phyloP scores from a whole-genome alignment of 2,113 vertebrate species.

The Otus sunia region DNA sequence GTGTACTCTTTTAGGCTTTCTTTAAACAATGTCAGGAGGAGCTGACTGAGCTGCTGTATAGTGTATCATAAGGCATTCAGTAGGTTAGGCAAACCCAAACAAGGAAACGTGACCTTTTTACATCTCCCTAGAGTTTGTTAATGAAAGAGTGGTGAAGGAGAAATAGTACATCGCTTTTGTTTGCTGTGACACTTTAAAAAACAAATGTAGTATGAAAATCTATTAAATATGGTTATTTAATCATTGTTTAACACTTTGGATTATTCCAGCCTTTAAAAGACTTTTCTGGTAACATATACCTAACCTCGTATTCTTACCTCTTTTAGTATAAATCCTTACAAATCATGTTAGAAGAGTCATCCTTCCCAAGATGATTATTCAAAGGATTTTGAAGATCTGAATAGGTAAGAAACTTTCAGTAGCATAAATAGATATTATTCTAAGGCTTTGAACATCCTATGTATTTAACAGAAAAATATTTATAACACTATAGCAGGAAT shows the following conservation, averaged over 20 bases:
- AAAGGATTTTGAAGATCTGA: slow-evolving; percentile 48
- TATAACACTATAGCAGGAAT: neutral
- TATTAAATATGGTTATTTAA: neutral
- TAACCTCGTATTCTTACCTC: neutral
- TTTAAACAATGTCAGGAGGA: neutral
- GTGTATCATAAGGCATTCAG: neutral
- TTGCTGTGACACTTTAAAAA: neutral
- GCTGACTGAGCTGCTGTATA: neutral
- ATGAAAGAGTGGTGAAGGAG: neutral
- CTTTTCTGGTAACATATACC: neutral
- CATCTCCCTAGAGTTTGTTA: neutral
- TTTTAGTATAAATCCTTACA: slow-evolving; percentile 48
- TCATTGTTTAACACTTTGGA: neutral
- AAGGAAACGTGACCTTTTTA: neutral
- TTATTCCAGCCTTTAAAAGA: neutral
- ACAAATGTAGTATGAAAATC: neutral
- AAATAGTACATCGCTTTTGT: neutral
- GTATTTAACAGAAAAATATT: neutral
- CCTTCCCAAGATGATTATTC: slow-evolving; percentile 52
- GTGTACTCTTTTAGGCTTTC: neutral
- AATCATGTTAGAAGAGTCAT: slow-evolving; percentile 42
- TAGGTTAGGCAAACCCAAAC: neutral
- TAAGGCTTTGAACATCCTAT: neutral
- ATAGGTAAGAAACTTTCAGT: slow-evolving; percentile 40
- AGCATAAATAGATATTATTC: neutral